Percentiles rank a stretch among this genome's conserved stretches.
Conservation (phyloP, 2,797 vertebrate genomes). For the Gallinago solitaria region DNA sequence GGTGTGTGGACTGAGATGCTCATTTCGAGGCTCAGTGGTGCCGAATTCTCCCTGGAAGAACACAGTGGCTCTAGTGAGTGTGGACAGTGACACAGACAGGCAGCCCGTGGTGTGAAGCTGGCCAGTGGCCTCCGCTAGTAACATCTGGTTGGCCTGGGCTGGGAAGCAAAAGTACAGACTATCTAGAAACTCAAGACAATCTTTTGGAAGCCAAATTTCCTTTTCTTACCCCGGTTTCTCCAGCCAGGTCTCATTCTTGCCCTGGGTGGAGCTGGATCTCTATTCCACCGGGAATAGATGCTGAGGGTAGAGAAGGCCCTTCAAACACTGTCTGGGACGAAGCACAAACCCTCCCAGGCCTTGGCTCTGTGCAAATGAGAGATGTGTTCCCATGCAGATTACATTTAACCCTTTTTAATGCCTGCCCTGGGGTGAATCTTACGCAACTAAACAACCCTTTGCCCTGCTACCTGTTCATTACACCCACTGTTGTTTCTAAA, state of each 20-base stretch:
- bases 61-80: fast-evolving
- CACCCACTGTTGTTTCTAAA: background rate
- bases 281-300: background rate
- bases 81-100: background rate
- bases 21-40: fast-evolving
- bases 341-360: background rate
- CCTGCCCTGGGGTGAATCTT: background rate
- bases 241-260: constrained; percentile 2
- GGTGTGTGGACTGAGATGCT: too few relatives aligned
- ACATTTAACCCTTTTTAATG: background rate
- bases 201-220: background rate
- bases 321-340: background rate
- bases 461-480: background rate
- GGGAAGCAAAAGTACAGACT: background rate
- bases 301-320: background rate
- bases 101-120: background rate
- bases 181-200: background rate
- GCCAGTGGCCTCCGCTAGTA: background rate
- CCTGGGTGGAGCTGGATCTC: background rate
- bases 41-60: background rate
- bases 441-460: background rate
- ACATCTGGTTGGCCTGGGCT: background rate
- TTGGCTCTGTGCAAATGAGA: background rate
- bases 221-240: background rate
- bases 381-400: background rate